phyloP scores from a whole-genome alignment of 2,113 vertebrate species.

The Gymnarchus niloticus region DNA sequence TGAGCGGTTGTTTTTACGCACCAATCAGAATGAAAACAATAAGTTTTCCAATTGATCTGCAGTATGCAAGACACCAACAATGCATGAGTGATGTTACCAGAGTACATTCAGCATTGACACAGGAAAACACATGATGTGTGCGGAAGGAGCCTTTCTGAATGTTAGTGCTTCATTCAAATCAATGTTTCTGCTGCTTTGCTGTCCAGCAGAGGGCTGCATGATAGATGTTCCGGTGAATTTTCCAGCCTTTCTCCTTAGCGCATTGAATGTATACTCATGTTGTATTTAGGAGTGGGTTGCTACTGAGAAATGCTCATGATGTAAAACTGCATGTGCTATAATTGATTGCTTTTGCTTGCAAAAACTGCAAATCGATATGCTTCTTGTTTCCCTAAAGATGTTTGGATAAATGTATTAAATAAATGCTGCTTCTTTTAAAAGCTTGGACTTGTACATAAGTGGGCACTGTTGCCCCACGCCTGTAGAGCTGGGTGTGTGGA shows the following conservation, averaged over 20 bases:
- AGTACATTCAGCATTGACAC: not conserved
- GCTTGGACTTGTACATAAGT: not conserved
- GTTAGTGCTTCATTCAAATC: not conserved
- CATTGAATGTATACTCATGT: conserved; percentile 3
- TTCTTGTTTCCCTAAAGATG: conserved; percentile 23
- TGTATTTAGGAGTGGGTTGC: conserved; percentile 5
- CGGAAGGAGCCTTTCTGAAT: not conserved
- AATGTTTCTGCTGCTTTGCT: not conserved
- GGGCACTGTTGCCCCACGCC: not conserved
- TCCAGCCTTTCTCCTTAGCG: not conserved
- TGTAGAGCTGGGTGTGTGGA: not conserved
- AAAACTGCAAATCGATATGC: conserved; percentile 27
- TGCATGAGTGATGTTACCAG: not conserved
- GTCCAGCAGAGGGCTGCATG: not conserved
- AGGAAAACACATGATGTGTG: conserved; percentile 1
- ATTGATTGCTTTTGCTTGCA: conserved; percentile 9
- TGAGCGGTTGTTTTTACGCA: not conserved
- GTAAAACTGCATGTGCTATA: not conserved
- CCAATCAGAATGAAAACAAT: not conserved
- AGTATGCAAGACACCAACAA: not conserved
- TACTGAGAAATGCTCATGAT: conserved; percentile 23
- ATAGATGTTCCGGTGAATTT: not conserved
- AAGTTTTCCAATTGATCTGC: not conserved
- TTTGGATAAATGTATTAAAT: conserved; percentile 24
- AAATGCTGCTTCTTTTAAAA: not conserved